Base-by-base conservation (phyloP, 2,888 invertebrate species). In the Tetanocera ferruginea region DNA sequence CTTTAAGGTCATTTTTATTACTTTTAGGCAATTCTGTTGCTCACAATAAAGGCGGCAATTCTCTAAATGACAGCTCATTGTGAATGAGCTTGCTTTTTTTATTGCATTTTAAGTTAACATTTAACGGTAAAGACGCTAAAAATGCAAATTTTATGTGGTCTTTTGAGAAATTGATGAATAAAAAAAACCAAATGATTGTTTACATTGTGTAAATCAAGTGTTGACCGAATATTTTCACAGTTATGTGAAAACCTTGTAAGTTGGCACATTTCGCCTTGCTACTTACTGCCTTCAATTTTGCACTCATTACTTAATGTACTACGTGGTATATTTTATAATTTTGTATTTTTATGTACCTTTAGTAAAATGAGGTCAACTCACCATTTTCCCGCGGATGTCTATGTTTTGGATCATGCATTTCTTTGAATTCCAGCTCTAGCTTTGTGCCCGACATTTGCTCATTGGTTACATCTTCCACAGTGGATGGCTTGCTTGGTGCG, bases 381-480 rank as follows among this genome's bases (percentile, higher is more conserved):
- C 90, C 88, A 82, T 88, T 88, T 79, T 89, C 87, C 55, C 89
- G 81, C 14, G 88, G 86, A 82, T 90, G 90, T 14, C 89, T 83
- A 80, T 90, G 90, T 74, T 87, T 88, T 43, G 89, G 89, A 82
- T 90, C 90, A 72, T 90, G 90, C 85, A 90, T 88, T 84, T 88
- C 88, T 55, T 85, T 87, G 78, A 90, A 90, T 51, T 85, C 84
- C 19, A 83, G 57, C 66, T 81, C 76, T 28, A 80, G 31, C 11
- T 67, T 71, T 31, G 60, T 25, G 25, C n/a, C 55, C 23, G 76
- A 11, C 60, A 34, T 23, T 34, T 37, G 67, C 37, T 25, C 19
- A 17, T 75, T 73, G 60, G 11, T 23, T 66, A 62, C 57, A 31
- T 78, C 51, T n/a, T 66, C 62, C 9, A 69, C 23, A 62, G 11